A percentile compares a stretch with the other conserved stretches of the same genome.
These are phyloP conservation scores for Acrocera orbiculus DNA, from an alignment of 2,888 invertebrate species.

Conservation along the genomic window DNA sequence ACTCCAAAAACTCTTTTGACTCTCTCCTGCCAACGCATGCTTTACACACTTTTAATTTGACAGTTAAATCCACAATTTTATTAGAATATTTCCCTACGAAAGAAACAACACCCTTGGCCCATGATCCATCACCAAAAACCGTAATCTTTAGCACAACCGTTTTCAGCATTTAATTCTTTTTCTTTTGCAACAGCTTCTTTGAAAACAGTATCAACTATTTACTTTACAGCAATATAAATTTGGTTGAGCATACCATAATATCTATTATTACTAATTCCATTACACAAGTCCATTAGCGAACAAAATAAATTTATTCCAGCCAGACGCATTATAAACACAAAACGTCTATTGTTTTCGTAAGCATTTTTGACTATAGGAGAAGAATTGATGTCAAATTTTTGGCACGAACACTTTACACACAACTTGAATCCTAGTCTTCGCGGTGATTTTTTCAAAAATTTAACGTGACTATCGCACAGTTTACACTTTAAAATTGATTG, in stretches of 20 bases:
- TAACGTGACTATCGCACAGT: too few relatives aligned
- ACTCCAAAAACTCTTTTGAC: too few relatives aligned
- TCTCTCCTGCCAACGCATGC: too few relatives aligned
- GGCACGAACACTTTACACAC: too few relatives aligned
- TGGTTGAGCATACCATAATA: not conserved
- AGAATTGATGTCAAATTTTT: too few relatives aligned
- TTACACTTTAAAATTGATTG: too few relatives aligned
- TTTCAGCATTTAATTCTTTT: slow-evolving; percentile 1
- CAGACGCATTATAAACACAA: not conserved
- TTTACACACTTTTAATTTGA: too few relatives aligned
- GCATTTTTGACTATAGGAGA: too few relatives aligned
- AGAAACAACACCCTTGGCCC: slow-evolving; percentile 2
- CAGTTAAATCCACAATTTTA: too few relatives aligned
- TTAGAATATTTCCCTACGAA: not conserved
- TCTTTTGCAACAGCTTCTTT: slow-evolving; percentile 4
- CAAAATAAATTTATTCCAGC: not conserved
- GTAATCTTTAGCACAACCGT: too few relatives aligned
- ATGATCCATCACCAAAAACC: slow-evolving; percentile 5
- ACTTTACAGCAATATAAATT: slow-evolving; percentile 1
- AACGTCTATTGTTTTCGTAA: not conserved
- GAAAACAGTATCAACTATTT: not conserved
- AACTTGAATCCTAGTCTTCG: too few relatives aligned
- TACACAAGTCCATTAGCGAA: not conserved
- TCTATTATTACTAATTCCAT: not conserved
- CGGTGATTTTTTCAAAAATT: too few relatives aligned